These are phyloP conservation scores for Tamias sibiricus DNA, from an alignment of 2,113 vertebrate genomes.

Conservation along the genomic window DNA sequence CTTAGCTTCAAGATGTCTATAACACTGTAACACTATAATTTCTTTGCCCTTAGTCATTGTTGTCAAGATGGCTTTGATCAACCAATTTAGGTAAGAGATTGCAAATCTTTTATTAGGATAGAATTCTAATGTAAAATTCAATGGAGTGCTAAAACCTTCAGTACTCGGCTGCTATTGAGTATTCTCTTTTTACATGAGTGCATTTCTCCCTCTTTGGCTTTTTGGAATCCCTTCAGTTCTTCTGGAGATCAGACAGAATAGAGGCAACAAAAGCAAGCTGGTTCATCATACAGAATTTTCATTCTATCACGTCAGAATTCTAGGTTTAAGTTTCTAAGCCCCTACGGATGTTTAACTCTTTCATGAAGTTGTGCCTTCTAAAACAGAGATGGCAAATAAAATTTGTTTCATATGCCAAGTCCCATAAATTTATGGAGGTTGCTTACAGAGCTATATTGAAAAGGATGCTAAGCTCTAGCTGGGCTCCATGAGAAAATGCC, in stretches of 20 bases:
- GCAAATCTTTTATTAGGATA: slow-evolving; percentile 23
- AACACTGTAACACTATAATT: neutral
- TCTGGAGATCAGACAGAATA: slow-evolving; percentile 76
- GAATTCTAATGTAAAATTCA: slow-evolving; percentile 59
- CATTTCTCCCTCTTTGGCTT: slow-evolving; percentile 6
- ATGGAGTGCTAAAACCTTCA: neutral
- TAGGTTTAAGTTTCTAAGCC: slow-evolving; percentile 49
- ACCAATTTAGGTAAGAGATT: slow-evolving; percentile 25
- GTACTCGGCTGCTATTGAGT: neutral
- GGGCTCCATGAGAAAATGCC: neutral
- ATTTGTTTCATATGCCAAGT: slow-evolving; percentile 17
- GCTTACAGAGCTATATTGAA: neutral
- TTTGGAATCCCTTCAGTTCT: slow-evolving; percentile 54
- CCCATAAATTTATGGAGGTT: slow-evolving; percentile 28
- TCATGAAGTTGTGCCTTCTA: slow-evolving; percentile 67
- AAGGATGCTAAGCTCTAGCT: neutral
- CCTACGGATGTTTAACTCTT: slow-evolving; percentile 59
- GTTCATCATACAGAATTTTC: slow-evolving; percentile 69
- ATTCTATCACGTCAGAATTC: slow-evolving; percentile 57
- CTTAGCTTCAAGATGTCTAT: slow-evolving; percentile 16
- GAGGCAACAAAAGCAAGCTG: slow-evolving; percentile 66
- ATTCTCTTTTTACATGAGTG: slow-evolving; percentile 62
- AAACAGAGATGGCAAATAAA: slow-evolving; percentile 53
- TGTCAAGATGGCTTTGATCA: slow-evolving; percentile 16
- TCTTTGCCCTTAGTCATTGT: slow-evolving; percentile 43